phyloP scores from a whole-genome alignment of 2,113 vertebrate genomes.

The Pygoscelis antarcticus region DNA sequence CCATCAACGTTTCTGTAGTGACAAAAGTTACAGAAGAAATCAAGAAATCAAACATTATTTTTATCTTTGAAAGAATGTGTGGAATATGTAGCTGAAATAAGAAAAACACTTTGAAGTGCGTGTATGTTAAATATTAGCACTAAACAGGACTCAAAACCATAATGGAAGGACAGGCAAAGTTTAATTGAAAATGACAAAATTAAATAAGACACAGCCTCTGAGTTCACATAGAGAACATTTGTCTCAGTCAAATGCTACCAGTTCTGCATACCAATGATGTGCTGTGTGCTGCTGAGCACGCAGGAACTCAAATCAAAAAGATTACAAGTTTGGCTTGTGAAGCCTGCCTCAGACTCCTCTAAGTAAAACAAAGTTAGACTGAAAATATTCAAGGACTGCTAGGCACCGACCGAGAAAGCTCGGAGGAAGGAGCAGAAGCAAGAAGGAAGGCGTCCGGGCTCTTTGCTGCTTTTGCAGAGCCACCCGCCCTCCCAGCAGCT shows the following conservation, averaged over 20 bases:
- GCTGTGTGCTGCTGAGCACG: neutral
- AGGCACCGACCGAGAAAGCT: neutral
- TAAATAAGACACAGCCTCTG: neutral
- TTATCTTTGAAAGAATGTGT: neutral
- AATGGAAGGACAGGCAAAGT: neutral
- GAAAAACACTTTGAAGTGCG: neutral
- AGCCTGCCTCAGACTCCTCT: neutral
- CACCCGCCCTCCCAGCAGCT: neutral
- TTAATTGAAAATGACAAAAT: conserved; percentile 26
- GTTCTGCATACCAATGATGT: neutral
- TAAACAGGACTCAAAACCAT: neutral
- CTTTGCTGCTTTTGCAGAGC: neutral
- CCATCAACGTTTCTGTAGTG: neutral
- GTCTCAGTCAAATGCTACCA: neutral
- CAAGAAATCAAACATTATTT: neutral
- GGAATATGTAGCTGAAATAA: neutral
- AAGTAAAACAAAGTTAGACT: neutral
- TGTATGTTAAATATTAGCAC: neutral
- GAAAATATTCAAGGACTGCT: neutral
- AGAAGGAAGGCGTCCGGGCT: neutral
- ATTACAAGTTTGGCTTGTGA: neutral
- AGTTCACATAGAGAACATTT: neutral
- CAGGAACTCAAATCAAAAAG: neutral
- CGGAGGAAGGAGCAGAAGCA: neutral
- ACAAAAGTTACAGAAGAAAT: neutral